These are phyloP conservation scores for Larimichthys crocea DNA, from an alignment of 2,113 vertebrate species.

Conservation along the genomic window DNA sequence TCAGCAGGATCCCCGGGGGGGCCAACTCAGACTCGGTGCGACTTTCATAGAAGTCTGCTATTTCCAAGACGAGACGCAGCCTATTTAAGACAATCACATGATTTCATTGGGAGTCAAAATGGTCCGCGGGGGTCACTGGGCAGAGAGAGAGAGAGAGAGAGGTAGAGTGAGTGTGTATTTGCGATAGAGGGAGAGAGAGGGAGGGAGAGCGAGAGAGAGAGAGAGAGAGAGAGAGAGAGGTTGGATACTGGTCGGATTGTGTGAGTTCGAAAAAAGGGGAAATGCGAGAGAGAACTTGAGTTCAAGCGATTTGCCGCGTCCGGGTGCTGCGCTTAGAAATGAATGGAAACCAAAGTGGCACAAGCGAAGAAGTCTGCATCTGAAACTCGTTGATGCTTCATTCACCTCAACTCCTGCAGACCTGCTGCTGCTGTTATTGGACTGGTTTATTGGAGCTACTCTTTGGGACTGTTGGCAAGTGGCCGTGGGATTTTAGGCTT, in stretches of 20 bases:
- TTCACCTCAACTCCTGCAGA: slow-evolving; percentile 34
- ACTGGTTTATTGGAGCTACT: not conserved
- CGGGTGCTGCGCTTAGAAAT: slow-evolving; percentile 53
- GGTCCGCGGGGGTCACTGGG: slow-evolving; percentile 64
- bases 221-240: slow-evolving; percentile 35
- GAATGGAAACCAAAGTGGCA: slow-evolving; percentile 57
- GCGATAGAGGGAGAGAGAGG: not conserved
- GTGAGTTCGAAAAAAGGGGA: slow-evolving; percentile 49
- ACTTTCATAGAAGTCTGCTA: slow-evolving; percentile 43
- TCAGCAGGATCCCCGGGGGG: slow-evolving; percentile 28
- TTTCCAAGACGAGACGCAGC: slow-evolving; percentile 46
- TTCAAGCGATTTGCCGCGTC: slow-evolving; percentile 48
- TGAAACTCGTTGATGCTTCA: slow-evolving; percentile 66
- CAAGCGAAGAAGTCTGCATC: slow-evolving; percentile 30
- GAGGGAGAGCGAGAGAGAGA: slow-evolving; percentile 28
- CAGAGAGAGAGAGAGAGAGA: slow-evolving; percentile 54
- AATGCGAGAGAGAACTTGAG: slow-evolving; percentile 61
- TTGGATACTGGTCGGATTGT: slow-evolving; percentile 36
- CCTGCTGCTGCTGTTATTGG: slow-evolving; percentile 23
- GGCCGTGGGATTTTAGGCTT: not conserved
- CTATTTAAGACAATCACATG: slow-evolving; percentile 78
- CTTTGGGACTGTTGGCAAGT: not conserved
- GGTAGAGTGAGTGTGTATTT: slow-evolving; percentile 10
- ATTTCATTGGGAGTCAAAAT: slow-evolving; percentile 77
- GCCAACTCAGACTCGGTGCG: slow-evolving; percentile 24